Evolutionary conservation across 2,797 vertebrate genomes (phyloP), one percentile per base, ranked within the genome.

Genomic region (Sebastes vulpes): DNA sequence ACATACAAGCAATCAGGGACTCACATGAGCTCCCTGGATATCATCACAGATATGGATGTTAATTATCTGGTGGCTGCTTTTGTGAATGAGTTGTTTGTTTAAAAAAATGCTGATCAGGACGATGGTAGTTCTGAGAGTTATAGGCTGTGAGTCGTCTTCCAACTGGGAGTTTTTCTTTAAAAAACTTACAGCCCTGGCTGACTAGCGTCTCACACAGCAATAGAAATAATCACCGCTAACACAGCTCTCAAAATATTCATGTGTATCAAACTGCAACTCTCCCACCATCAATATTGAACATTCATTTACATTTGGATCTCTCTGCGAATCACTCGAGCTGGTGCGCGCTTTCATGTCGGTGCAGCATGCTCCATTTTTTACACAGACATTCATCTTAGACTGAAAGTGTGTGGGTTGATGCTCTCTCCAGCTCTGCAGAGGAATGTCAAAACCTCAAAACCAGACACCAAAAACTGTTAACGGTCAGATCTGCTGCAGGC

Each of bases 331-430:
- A 31, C 32, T 76, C 1, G 0, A 70, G 56, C 53, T 66, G 18
- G 12, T 59, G 4, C 16, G 9, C 1, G 11, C 65, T 79, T 66
- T 72, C 18, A 60, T 69, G 67, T 23, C 16, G 32, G 61, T 65
- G 61, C 65, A 67, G 46, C 42, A 18, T 64, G 60, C 48, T 52
- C 53, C 8, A 46, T 59, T 75, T 79, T 18, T 56, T 65, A 70
- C 56, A 73, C 63, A 53, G 80, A 72, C 65, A 61, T 52, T 84
- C 48, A 72, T 79, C 60, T 73, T 29, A 10, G 53, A 84, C 69
- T 83, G 80, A 90, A 78, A 89, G 61, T 86, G 90, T 71, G 92
- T 90, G 88, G 89, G 93, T 83, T 46, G 88, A 80, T 9, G 66
- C 54, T 76, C 54, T 77, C 48, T 73, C 29, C 54, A 46, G 21